These are phyloP conservation scores for Phymatocera aterrima DNA, from an alignment of 2,888 invertebrate species.

Conservation along the genomic window DNA sequence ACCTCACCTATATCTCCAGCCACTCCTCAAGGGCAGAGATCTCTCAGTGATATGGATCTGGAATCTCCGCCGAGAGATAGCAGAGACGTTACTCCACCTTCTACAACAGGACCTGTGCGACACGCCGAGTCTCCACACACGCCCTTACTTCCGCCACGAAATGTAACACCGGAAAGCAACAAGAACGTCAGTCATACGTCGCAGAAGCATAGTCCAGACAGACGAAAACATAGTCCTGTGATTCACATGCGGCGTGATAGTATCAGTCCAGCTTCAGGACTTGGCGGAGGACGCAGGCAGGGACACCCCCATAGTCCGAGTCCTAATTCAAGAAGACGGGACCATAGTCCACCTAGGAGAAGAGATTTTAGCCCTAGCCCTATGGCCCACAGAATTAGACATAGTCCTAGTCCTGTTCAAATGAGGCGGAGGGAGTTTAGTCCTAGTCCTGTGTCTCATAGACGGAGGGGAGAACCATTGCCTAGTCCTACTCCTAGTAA, in stretches of 20 bases:
- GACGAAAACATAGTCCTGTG: conserved; percentile 60
- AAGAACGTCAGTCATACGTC: conserved; percentile 13
- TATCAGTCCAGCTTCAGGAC: conserved; percentile 56
- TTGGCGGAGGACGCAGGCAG: conserved; percentile 60
- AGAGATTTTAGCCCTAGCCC: conserved; percentile 67
- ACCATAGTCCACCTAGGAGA: conserved; percentile 62
- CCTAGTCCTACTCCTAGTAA: conserved; percentile 70
- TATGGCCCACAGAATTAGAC: conserved; percentile 62
- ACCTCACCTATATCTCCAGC: conserved; percentile 80
- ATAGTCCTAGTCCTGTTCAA: conserved; percentile 66
- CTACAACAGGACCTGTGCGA: conserved; percentile 54
- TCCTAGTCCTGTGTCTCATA: conserved; percentile 64
- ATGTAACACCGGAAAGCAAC: conserved; percentile 61
- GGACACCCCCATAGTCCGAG: conserved; percentile 71
- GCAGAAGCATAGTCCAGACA: conserved; percentile 59
- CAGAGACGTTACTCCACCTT: conserved; percentile 62
- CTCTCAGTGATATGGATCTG: conserved; percentile 70
- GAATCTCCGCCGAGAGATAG: conserved; percentile 63
- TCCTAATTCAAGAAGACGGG: conserved; percentile 63
- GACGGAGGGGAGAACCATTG: conserved; percentile 62
- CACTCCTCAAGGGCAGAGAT: conserved; percentile 76
- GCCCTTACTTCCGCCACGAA: conserved; percentile 79
- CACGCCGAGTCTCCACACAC: conserved; percentile 82
- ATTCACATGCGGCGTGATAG: conserved; percentile 59
- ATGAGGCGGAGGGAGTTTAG: conserved; percentile 66